A percentile compares a stretch with the other conserved stretches of the same genome.
These are phyloP conservation scores for Drosophila funebris DNA, from an alignment of 1,140 invertebrate genomes.

Conservation along the genomic window DNA sequence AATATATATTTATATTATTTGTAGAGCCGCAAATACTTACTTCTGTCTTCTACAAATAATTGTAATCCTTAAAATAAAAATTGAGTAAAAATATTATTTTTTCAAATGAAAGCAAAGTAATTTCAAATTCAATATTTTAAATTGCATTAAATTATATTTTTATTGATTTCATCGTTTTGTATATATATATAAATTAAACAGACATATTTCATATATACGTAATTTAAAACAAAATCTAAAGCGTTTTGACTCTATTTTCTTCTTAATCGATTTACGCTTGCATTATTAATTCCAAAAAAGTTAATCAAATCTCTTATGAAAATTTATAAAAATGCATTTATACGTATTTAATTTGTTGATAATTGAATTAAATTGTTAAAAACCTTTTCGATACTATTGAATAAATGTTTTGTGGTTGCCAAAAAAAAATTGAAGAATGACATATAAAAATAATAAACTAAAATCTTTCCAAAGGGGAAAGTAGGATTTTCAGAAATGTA, in stretches of 20 bases:
- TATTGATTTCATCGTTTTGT: conserved; percentile 68
- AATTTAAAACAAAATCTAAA: conserved; percentile 50
- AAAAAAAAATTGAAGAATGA: neutral
- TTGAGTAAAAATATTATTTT: too few relatives aligned
- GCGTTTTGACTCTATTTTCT: conserved; percentile 31
- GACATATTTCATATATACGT: conserved; percentile 28
- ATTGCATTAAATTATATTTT: conserved; percentile 80
- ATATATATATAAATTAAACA: conserved; percentile 48
- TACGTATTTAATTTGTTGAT: conserved; percentile 48
- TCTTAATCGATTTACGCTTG: conserved; percentile 31
- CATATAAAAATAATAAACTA: neutral
- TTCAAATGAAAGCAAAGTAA: too few relatives aligned
- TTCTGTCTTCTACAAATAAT: too few relatives aligned
- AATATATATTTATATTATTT: neutral
- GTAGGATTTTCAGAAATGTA: neutral
- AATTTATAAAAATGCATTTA: conserved; percentile 53
- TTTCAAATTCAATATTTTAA: conserved; percentile 3
- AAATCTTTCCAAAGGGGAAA: neutral
- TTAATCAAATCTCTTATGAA: conserved; percentile 25
- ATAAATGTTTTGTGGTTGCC: neutral
- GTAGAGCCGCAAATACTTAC: neutral
- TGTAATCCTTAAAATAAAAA: too few relatives aligned
- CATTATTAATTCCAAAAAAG: conserved; percentile 19
- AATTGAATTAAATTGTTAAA: conserved; percentile 31
- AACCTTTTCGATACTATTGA: conserved; percentile 30